Evolutionary conservation across 2,797 vertebrate genomes (phyloP).

Genomic region (Schizothorax lantsangensis): DNA sequence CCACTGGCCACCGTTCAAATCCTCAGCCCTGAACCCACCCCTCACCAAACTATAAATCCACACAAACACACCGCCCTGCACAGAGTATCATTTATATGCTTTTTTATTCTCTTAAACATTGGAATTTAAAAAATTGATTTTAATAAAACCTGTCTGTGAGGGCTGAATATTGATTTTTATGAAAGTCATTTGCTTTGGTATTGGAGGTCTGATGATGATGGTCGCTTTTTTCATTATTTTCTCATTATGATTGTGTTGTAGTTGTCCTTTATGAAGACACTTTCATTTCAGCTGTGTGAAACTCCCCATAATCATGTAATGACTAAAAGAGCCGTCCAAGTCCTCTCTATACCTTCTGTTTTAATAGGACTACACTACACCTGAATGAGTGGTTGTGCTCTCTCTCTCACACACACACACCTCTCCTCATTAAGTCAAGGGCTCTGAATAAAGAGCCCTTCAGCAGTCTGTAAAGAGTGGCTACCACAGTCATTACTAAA

Average conservation of each 20-base stretch:
- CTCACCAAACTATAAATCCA: slow-evolving; percentile 54
- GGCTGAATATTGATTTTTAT: slow-evolving; percentile 44
- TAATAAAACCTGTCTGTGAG: slow-evolving; percentile 29
- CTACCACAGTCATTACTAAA: slow-evolving; percentile 38
- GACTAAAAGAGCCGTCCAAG: slow-evolving; percentile 2
- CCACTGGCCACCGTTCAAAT: slow-evolving; percentile 61
- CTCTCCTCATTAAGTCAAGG: slow-evolving; percentile 27
- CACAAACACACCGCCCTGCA: background rate
- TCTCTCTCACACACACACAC: background rate
- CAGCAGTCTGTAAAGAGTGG: slow-evolving; percentile 41
- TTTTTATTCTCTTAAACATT: slow-evolving; percentile 4
- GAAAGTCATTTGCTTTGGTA: slow-evolving; percentile 29
- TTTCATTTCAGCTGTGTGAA: slow-evolving; percentile 29
- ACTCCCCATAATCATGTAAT: slow-evolving; percentile 27
- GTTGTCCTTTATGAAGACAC: slow-evolving; percentile 43
- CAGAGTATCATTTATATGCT: background rate
- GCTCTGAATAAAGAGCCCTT: slow-evolving; percentile 33
- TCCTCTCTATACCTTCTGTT: background rate
- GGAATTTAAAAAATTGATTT: slow-evolving; percentile 15
- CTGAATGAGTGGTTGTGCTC: background rate
- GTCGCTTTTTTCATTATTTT: slow-evolving; percentile 44
- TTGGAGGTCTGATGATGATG: slow-evolving; percentile 34
- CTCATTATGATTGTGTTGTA: slow-evolving; percentile 40
- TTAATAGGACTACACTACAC: slow-evolving; percentile 28
- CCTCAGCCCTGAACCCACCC: slow-evolving; percentile 45